A percentile compares a stretch with the other conserved stretches of the same genome.
These are phyloP conservation scores for Myodes glareolus DNA, from an alignment of 2,113 vertebrate genomes.

Conservation along the genomic window DNA sequence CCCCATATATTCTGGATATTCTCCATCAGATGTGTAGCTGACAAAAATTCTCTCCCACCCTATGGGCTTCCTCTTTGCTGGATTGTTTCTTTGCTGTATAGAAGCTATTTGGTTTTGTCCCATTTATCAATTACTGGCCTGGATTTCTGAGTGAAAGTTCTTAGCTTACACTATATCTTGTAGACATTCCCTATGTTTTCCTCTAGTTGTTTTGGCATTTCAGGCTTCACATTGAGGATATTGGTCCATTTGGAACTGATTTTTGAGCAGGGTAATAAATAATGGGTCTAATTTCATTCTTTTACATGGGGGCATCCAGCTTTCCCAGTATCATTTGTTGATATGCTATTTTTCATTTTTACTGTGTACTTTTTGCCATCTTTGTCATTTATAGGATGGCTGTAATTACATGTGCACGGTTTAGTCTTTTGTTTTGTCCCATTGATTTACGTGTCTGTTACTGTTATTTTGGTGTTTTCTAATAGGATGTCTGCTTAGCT, in stretches of 20 bases:
- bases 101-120: not conserved
- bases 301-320: not conserved
- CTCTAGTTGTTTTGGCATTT: no score
- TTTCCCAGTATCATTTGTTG: not conserved
- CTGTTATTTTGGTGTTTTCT: not conserved
- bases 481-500: not conserved
- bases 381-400: not conserved
- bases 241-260: not conserved
- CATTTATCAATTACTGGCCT: not conserved
- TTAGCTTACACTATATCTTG: no score
- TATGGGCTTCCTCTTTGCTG: not conserved
- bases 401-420: not conserved
- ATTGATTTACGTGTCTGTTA: not conserved
- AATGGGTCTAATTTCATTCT: not conserved
- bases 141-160: not conserved
- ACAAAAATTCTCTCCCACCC: not conserved
- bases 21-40: not conserved
- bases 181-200: no score
- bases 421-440: not conserved
- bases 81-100: not conserved
- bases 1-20: not conserved
- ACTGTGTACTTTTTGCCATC: not conserved
- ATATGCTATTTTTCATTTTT: not conserved
- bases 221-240: not conserved
- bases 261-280: not conserved